These are phyloP conservation scores for Astropecten irregularis DNA, from an alignment of 53 echinoderm and acorn worm genomes.

Conservation along the genomic window DNA sequence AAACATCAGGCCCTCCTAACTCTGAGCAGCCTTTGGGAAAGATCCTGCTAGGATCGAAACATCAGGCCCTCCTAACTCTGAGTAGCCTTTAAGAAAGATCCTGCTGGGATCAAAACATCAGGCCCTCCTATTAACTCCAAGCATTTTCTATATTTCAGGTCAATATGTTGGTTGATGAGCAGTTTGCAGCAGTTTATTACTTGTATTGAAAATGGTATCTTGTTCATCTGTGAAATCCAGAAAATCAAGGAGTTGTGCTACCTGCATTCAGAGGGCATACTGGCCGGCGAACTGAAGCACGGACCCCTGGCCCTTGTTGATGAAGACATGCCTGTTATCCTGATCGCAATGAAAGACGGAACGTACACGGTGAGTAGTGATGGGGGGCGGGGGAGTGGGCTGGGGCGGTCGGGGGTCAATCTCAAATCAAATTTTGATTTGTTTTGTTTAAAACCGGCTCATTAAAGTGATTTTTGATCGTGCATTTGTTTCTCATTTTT, in stretches of 20 bases:
- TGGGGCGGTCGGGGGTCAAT: background rate
- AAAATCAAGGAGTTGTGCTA: slow-evolving; percentile 99
- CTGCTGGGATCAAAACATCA: no score
- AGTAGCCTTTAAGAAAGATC: no score
- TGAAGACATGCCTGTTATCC: slow-evolving; percentile 93
- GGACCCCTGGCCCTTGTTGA: slow-evolving; percentile 95
- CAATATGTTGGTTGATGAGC: no score
- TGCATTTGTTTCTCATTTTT: slow-evolving; percentile 18
- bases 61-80: no score
- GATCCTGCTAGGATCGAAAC: no score
- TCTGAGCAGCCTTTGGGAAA: no score
- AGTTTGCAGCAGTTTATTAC: no score
- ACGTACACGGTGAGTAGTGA: slow-evolving; percentile 66
- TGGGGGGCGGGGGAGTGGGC: background rate
- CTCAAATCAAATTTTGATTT: background rate
- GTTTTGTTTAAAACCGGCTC: background rate
- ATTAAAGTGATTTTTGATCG: background rate
- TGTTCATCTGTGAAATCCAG: no score
- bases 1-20: no score
- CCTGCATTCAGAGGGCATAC: slow-evolving; percentile 95
- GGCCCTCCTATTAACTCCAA: no score
- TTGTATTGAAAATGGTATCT: no score
- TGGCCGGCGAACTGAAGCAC: slow-evolving; percentile 94
- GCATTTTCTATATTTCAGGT: no score
- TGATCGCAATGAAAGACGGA: slow-evolving; percentile 95